phyloP scores from a whole-genome alignment of 2,797 vertebrate genomes.

The Scomberomorus guttatus region DNA sequence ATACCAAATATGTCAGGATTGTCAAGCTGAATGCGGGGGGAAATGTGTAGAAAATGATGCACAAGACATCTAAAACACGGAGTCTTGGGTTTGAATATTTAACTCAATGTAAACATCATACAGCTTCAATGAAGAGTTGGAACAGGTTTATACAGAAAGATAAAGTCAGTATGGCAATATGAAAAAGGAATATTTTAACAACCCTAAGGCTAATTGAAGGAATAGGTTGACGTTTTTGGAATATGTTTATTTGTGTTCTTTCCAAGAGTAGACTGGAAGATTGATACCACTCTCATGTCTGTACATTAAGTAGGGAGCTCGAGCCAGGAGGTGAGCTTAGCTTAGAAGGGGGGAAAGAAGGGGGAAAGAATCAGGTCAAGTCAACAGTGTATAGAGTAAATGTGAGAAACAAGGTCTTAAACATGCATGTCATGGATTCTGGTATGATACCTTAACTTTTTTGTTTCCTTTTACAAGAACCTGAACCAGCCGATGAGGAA shows the following conservation, averaged over 20 bases:
- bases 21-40: neutral
- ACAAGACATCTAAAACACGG: neutral
- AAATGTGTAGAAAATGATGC: slow-evolving; percentile 17
- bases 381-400: too few relatives aligned
- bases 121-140: neutral
- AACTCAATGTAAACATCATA: neutral
- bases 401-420: too few relatives aligned
- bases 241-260: too few relatives aligned
- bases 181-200: neutral
- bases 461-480: slow-evolving; percentile 67
- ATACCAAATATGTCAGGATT: neutral
- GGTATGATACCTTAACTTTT: neutral
- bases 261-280: too few relatives aligned
- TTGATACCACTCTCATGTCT: too few relatives aligned
- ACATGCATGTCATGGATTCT: neutral
- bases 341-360: neutral
- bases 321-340: neutral
- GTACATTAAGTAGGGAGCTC: too few relatives aligned
- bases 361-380: too few relatives aligned
- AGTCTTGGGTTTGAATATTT: neutral
- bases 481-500: slow-evolving; percentile 29
- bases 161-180: too few relatives aligned
- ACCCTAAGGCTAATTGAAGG: neutral
- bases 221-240: neutral
- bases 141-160: neutral